A percentile compares a stretch with the other conserved stretches of the same genome.
phyloP scores from a whole-genome alignment of 2,888 invertebrate species.

The Coenonympha glycerion region DNA sequence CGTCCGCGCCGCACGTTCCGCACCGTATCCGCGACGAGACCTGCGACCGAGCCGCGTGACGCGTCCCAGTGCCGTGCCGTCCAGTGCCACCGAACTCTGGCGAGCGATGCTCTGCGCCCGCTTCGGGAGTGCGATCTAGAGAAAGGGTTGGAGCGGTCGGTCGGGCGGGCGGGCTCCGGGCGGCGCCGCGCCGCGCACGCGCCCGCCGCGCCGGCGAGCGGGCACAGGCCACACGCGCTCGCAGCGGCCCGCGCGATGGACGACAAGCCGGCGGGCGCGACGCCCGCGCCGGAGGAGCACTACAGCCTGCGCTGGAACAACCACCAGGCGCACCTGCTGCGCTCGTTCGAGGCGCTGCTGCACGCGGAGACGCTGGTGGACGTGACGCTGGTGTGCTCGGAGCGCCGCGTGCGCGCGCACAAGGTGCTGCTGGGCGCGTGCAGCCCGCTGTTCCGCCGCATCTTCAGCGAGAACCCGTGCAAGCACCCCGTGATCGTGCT shows the following conservation, averaged over 20 bases:
- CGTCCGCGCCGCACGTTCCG: slow-evolving; percentile 54
- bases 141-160: slow-evolving; percentile 69
- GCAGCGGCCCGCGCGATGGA: slow-evolving; percentile 64
- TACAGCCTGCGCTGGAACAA: slow-evolving; percentile 96
- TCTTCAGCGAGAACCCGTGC: slow-evolving; percentile 93
- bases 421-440: slow-evolving; percentile 92
- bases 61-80: slow-evolving; percentile 44
- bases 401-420: slow-evolving; percentile 89
- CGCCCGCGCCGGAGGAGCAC: slow-evolving; percentile 80
- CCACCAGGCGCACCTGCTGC: slow-evolving; percentile 90
- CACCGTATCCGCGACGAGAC: slow-evolving; percentile 43
- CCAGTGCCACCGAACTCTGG: slow-evolving; percentile 47
- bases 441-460: slow-evolving; percentile 91
- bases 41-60: slow-evolving; percentile 52
- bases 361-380: slow-evolving; percentile 92
- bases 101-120: slow-evolving; percentile 54
- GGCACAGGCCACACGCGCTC: slow-evolving; percentile 56
- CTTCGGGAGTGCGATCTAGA: slow-evolving; percentile 59
- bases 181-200: slow-evolving; percentile 64
- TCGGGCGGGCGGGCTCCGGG: slow-evolving; percentile 42
- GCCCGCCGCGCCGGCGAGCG: slow-evolving; percentile 43
- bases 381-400: slow-evolving; percentile 92
- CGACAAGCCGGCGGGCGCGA: slow-evolving; percentile 67
- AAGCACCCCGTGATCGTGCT: slow-evolving; percentile 95
- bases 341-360: slow-evolving; percentile 91